A percentile compares a stretch with the other conserved stretches of the same genome.
These are phyloP conservation scores for Luehdorfia chinensis DNA, from an alignment of 1,140 invertebrate species.

Conservation along the genomic window DNA sequence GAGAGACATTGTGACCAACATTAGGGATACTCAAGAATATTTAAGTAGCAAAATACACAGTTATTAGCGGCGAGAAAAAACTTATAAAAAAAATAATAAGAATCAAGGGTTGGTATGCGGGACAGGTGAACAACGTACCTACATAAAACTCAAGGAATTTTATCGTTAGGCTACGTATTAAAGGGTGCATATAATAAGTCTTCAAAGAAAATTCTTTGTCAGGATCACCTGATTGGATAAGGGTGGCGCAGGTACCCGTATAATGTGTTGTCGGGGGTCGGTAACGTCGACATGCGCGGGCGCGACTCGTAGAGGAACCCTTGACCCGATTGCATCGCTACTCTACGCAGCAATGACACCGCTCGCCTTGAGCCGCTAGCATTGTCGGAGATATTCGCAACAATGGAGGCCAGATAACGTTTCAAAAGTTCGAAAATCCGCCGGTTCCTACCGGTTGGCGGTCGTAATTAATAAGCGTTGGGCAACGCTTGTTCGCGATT, in stretches of 20 bases:
- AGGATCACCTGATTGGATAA: slow-evolving; percentile 56
- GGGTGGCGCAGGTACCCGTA: slow-evolving; percentile 56
- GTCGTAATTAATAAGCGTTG: slow-evolving; percentile 65
- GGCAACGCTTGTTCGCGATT: slow-evolving; percentile 45
- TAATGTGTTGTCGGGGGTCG: slow-evolving; percentile 25
- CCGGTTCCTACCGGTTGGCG: slow-evolving; percentile 59
- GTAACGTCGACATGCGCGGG: slow-evolving; percentile 25
- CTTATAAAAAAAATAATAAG: slow-evolving; percentile 28
- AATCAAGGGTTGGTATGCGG: slow-evolving; percentile 40
- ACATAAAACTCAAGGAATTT: slow-evolving; percentile 40
- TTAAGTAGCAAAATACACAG: too few relatives aligned
- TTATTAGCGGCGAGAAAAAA: slow-evolving; percentile 20
- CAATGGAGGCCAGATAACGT: slow-evolving; percentile 76
- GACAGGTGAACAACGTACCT: slow-evolving; percentile 60
- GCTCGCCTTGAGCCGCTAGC: slow-evolving; percentile 73
- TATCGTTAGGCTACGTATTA: slow-evolving; percentile 28
- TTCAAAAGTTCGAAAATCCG: slow-evolving; percentile 75
- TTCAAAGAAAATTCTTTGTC: slow-evolving; percentile 38
- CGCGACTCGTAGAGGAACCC: slow-evolving; percentile 54
- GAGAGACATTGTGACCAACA: not conserved
- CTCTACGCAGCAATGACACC: slow-evolving; percentile 74
- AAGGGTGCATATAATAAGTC: too few relatives aligned
- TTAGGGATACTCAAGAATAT: too few relatives aligned
- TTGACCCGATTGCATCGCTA: slow-evolving; percentile 67
- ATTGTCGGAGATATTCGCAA: slow-evolving; percentile 76